These are phyloP conservation scores for Python bivittatus DNA, from an alignment of 2,113 vertebrate species.

Conservation along the genomic window DNA sequence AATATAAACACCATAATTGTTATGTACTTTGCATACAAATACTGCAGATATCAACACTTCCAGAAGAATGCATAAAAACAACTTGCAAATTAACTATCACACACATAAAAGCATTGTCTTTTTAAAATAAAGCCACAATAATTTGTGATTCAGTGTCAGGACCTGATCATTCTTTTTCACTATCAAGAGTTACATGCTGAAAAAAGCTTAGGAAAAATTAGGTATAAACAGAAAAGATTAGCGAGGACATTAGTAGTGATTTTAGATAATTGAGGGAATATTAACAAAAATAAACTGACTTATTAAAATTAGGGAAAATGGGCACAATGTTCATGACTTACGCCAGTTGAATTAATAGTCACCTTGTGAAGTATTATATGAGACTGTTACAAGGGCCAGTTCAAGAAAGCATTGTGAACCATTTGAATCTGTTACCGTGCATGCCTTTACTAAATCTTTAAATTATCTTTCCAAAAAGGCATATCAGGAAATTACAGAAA, in stretches of 20 bases:
- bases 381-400: neutral
- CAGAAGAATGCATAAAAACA: neutral
- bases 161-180: neutral
- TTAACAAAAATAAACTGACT: neutral
- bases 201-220: neutral
- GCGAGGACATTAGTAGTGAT: neutral
- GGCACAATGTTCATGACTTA: neutral
- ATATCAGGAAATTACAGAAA: neutral
- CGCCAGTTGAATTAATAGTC: neutral
- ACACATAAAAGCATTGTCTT: neutral
- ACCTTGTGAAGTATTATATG: neutral
- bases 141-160: neutral
- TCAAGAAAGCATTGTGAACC: conserved; percentile 21
- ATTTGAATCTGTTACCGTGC: neutral
- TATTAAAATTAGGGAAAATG: neutral
- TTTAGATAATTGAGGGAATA: neutral
- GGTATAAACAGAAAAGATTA: neutral
- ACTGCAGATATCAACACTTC: neutral
- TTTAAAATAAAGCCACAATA: neutral
- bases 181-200: neutral
- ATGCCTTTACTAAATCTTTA: neutral
- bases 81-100: neutral
- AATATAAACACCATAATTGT: neutral
- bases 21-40: neutral
- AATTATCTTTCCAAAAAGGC: neutral